phyloP scores from a whole-genome alignment of 2,797 vertebrate genomes.

The Australoheros facetus region DNA sequence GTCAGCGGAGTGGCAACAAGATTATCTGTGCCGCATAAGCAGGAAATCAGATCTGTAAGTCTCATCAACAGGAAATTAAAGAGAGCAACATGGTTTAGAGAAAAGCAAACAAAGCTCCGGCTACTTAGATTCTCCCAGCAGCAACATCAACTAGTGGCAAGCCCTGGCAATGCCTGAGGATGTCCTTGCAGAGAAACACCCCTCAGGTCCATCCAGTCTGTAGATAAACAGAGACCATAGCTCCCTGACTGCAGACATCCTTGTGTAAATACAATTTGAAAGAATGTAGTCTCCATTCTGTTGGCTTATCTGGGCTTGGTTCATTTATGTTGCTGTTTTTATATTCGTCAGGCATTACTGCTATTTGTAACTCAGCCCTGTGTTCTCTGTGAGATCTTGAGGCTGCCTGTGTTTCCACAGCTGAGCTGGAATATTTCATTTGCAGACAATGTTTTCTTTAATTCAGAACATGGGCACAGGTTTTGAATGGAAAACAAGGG shows the following conservation, averaged over 20 bases:
- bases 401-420: conserved; percentile 53
- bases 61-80: conserved; percentile 79
- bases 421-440: conserved; percentile 35
- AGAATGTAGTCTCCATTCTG: neutral
- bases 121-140: conserved; percentile 40
- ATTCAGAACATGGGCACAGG: conserved; percentile 13
- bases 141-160: conserved; percentile 24
- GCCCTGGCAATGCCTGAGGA: conserved; percentile 33
- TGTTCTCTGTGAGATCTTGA: conserved; percentile 32
- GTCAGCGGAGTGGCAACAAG: conserved; percentile 43
- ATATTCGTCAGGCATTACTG: conserved; percentile 49
- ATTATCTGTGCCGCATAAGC: conserved; percentile 60
- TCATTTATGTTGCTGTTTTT: conserved; percentile 8
- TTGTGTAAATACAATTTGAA: conserved; percentile 47
- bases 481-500: neutral
- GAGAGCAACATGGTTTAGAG: conserved; percentile 69
- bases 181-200: conserved; percentile 32
- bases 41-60: conserved; percentile 76
- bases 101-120: conserved; percentile 45
- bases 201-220: conserved; percentile 20
- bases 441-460: conserved; percentile 42
- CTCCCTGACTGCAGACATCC: conserved; percentile 20
- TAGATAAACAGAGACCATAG: conserved; percentile 50
- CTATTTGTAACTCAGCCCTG: conserved; percentile 29
- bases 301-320: conserved; percentile 14